Evolutionary conservation across 2,888 invertebrate species (phyloP), one percentile per base, ranked within the genome.

Genomic region (Neria commutata): DNA sequence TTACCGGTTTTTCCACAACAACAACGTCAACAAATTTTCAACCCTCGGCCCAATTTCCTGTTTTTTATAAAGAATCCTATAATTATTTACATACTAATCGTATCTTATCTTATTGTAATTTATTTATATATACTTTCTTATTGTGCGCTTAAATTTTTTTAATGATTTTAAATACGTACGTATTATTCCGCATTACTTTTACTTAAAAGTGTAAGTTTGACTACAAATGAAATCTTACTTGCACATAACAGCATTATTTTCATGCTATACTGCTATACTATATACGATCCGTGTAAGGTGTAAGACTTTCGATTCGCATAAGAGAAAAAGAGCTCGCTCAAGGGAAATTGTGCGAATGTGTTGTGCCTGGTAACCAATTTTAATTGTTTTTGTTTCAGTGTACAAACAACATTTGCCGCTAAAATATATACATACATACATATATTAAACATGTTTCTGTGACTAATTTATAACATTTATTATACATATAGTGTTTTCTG

Each of bases 1-100:
- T 8, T 37, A 37, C 6, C 6, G 11, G 16, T 11, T 37, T n/a
- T 37, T n/a, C 37, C 21, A 17, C 4, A 19, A 6, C 21, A 17
- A 11, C 42, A 42, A 3, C 17, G 42, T 42, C 42, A 68, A 64
- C 58, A 67, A 72, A 72, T 68, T 74, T 76, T 75, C 73, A 73
- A 74, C 67, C 73, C 70, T 75, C 74, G 80, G 80, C 78, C 80
- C 75, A 76, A 80, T 74, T 77, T 78, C 77, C 76, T 77, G 77
- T 75, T 72, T 69, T 72, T 63, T 67, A 55, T 49, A 52, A 16
- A 42, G 37, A n/a, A n/a, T 53, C 21, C 52, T 57, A 52, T 56
- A 61, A 52, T 47, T 56, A 60, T 51, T 60, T 33, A 54, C 16
- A 46, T 55, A 11, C n/a, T 25, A 16, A 56, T 58, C 34, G 47